Evolutionary conservation across 2,113 vertebrate species (phyloP).

Genomic region (Erythrocercus mccallii): DNA sequence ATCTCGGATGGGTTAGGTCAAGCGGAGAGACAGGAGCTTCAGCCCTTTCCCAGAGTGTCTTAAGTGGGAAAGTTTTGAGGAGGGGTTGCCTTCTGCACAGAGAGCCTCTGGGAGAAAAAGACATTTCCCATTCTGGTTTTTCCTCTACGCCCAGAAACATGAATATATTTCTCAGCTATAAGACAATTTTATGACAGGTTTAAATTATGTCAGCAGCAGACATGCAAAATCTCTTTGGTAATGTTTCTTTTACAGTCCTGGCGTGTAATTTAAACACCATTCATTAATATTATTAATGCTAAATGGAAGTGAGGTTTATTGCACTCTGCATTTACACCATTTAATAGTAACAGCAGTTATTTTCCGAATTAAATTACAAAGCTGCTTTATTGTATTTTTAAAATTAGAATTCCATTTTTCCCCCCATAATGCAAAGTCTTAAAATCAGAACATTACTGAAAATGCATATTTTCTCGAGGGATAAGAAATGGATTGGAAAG

Average conservation of each 20-base stretch:
- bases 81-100: neutral
- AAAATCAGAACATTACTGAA: neutral
- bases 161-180: conserved; percentile 19
- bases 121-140: neutral
- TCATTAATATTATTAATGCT: conserved; percentile 42
- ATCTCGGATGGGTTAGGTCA: neutral
- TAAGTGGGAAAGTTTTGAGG: neutral
- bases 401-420: neutral
- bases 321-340: conserved; percentile 21
- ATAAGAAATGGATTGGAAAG: conserved; percentile 3
- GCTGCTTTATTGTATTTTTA: neutral
- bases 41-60: neutral
- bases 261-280: neutral
- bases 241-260: conserved; percentile 11
- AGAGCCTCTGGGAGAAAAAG: neutral
- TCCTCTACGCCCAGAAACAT: neutral
- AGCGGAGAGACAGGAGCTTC: neutral
- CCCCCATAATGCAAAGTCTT: neutral
- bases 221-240: conserved; percentile 15
- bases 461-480: conserved; percentile 1
- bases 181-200: conserved; percentile 27
- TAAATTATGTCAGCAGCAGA: conserved; percentile 36
- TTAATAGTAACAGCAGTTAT: conserved; percentile 1
- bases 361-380: conserved; percentile 22
- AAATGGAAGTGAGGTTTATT: conserved; percentile 42